Evolutionary conservation across 2,888 invertebrate genomes (phyloP).

Genomic region (Chorisops tibialis): DNA sequence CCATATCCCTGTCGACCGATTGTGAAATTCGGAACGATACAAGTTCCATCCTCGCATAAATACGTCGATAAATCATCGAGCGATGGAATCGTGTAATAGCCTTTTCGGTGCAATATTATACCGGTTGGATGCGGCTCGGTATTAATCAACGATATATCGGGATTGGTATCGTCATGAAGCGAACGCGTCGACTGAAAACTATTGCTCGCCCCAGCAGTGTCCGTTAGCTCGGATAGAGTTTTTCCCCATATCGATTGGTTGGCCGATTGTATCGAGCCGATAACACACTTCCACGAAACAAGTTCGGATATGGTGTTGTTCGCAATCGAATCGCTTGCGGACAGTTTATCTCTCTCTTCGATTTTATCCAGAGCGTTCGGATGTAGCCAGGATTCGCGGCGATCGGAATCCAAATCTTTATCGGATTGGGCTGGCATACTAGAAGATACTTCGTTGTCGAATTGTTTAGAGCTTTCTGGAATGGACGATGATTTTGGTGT

Average conservation of each 20-base stretch:
- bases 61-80: constrained; percentile 74
- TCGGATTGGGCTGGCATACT: background rate
- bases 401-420: constrained; percentile 11
- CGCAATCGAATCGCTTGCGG: constrained; percentile 32
- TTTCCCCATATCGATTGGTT: background rate
- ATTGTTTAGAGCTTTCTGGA: background rate
- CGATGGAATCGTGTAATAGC: constrained; percentile 85
- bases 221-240: no score
- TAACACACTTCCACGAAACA: constrained; percentile 41
- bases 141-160: constrained; percentile 34
- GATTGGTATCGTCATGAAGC: constrained; percentile 37
- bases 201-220: constrained; percentile 36
- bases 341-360: constrained; percentile 37
- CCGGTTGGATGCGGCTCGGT: constrained; percentile 67
- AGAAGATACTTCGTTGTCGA: constrained; percentile 21
- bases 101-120: constrained; percentile 70
- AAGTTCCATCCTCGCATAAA: constrained; percentile 66
- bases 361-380: constrained; percentile 44
- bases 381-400: constrained; percentile 49
- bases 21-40: constrained; percentile 81
- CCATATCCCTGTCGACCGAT: constrained; percentile 89
- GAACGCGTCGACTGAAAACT: constrained; percentile 40
- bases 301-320: constrained; percentile 48
- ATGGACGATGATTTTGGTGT: background rate
- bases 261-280: background rate